phyloP scores from a whole-genome alignment of 2,888 invertebrate genomes.

The Chloromyia formosa region DNA sequence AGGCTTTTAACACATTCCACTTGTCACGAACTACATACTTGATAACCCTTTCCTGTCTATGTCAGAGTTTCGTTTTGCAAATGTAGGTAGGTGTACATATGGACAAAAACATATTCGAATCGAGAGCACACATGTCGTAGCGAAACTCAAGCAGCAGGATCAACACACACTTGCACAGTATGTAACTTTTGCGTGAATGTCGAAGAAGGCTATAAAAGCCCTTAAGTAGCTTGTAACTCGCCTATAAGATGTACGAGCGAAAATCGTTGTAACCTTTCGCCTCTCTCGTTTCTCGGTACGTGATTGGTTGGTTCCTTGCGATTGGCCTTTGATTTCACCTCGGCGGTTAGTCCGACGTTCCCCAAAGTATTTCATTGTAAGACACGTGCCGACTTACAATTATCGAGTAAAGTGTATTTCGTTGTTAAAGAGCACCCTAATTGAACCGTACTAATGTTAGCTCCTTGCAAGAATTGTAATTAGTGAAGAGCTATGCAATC shows the following conservation, averaged over 20 bases:
- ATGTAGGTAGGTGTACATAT: no score
- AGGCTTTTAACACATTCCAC: conserved; percentile 19
- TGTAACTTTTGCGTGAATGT: conserved; percentile 35
- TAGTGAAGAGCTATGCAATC: conserved; percentile 25
- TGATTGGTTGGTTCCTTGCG: not conserved
- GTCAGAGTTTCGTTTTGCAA: conserved; percentile 3
- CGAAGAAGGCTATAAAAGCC: conserved; percentile 37
- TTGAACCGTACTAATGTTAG: not conserved
- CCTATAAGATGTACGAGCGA: conserved; percentile 29
- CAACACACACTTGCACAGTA: conserved; percentile 6
- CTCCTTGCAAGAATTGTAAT: conserved; percentile 16
- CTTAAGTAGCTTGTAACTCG: conserved; percentile 31
- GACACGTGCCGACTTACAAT: conserved; percentile 43
- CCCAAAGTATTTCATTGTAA: conserved; percentile 10
- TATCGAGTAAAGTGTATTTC: conserved; percentile 45
- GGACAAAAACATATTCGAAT: not conserved
- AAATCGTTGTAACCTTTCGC: conserved; percentile 37
- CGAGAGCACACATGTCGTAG: not conserved
- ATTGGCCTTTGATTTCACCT: not conserved
- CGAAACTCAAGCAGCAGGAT: conserved; percentile 4
- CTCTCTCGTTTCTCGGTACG: not conserved
- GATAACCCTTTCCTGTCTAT: not conserved
- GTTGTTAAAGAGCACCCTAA: conserved; percentile 40
- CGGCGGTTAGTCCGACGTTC: not conserved
- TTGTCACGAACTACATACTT: conserved; percentile 26